phyloP scores from a whole-genome alignment of 2,888 invertebrate species.

The Stenchaetothrips biformis region DNA sequence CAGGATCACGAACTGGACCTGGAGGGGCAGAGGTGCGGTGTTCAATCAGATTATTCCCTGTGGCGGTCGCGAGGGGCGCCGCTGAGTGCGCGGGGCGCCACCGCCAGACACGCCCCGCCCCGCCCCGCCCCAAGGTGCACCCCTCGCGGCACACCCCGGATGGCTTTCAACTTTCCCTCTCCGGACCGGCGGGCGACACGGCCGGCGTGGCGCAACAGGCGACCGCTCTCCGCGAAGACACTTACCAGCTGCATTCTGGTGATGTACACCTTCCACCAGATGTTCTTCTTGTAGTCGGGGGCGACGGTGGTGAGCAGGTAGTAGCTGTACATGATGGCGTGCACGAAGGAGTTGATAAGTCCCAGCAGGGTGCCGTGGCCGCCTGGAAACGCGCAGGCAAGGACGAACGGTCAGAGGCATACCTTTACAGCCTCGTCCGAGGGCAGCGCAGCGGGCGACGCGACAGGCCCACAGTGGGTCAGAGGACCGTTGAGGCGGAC shows the following conservation, averaged over 20 bases:
- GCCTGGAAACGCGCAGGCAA: conserved; percentile 50
- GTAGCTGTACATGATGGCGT: conserved; percentile 76
- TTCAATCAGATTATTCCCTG: background rate
- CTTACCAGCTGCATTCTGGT: conserved; percentile 75
- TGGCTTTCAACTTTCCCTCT: conserved; percentile 12
- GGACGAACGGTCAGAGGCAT: too few relatives aligned
- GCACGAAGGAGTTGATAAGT: conserved; percentile 67
- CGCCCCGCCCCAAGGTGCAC: background rate
- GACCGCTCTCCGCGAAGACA: background rate
- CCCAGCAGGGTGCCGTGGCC: conserved; percentile 63
- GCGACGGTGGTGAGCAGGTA: conserved; percentile 65
- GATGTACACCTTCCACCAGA: conserved; percentile 82
- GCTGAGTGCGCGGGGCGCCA: background rate
- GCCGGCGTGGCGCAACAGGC: background rate
- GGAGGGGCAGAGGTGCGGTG: background rate
- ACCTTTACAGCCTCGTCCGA: too few relatives aligned
- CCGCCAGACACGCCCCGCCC: background rate
- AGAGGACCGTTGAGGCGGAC: too few relatives aligned
- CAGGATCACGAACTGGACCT: conserved; percentile 6
- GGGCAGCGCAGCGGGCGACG: too few relatives aligned
- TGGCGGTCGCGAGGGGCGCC: background rate
- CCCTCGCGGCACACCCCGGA: background rate
- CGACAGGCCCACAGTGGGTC: too few relatives aligned
- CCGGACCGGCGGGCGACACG: background rate
- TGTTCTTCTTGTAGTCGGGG: conserved; percentile 49